phyloP scores from a whole-genome alignment of 2,113 vertebrate species.

The Herpailurus yagouaroundi region DNA sequence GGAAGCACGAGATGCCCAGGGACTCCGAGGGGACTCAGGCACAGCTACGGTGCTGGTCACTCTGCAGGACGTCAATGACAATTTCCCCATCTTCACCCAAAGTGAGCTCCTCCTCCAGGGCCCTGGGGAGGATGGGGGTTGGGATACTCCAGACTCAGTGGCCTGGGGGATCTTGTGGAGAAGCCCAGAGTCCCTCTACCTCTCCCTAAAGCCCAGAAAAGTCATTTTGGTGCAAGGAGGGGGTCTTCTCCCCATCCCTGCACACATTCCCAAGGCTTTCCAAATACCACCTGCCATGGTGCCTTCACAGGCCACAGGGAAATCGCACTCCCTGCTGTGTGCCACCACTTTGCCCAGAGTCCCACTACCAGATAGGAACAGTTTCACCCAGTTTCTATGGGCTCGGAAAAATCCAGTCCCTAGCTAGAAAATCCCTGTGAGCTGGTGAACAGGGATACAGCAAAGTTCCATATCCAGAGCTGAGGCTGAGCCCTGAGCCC shows the following conservation, averaged over 20 bases:
- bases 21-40: conserved; percentile 84
- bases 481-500: neutral
- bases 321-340: neutral
- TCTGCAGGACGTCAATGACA: conserved; percentile 93
- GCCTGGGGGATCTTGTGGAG: neutral
- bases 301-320: neutral
- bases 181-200: neutral
- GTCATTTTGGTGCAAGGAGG: neutral
- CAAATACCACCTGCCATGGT: neutral
- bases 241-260: neutral
- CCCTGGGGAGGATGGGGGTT: neutral
- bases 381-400: neutral
- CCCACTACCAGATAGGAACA: neutral
- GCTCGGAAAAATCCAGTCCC: neutral
- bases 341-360: neutral
- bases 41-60: conserved; percentile 91
- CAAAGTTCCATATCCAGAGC: neutral
- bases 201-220: neutral
- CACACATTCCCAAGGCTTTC: neutral
- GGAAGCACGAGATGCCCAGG: conserved; percentile 90
- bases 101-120: conserved; percentile 82
- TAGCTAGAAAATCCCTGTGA: neutral
- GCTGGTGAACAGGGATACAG: neutral
- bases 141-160: neutral
- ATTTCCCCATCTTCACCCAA: conserved; percentile 90